phyloP scores from a whole-genome alignment of 2,113 vertebrate genomes.

The Chaenocephalus aceratus region DNA sequence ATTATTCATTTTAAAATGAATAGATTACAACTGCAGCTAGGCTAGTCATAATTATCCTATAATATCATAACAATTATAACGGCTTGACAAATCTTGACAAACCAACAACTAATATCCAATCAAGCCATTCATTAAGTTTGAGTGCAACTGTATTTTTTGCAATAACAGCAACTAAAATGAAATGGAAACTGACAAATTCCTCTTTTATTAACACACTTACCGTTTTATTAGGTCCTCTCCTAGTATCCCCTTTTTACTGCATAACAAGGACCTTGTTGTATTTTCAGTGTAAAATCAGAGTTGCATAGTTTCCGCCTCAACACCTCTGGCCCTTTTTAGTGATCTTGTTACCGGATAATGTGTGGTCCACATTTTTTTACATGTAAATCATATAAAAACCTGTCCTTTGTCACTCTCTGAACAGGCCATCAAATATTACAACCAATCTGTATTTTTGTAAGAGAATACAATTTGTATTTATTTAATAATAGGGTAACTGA shows the following conservation, averaged over 20 bases:
- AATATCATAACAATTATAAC: background rate
- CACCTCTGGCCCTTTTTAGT: conserved; percentile 16
- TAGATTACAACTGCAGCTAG: background rate
- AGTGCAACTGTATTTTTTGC: background rate
- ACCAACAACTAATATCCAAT: background rate
- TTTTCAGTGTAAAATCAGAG: background rate
- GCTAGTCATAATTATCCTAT: background rate
- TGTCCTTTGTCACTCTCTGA: background rate
- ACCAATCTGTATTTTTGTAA: background rate
- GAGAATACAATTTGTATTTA: background rate
- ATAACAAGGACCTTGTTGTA: background rate
- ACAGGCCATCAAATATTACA: background rate
- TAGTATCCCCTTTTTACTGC: background rate
- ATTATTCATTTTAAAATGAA: background rate
- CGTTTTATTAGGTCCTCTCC: background rate
- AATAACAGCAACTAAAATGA: background rate
- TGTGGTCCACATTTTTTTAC: conserved; percentile 1
- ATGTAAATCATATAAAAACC: background rate
- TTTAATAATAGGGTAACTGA: background rate
- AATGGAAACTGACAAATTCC: background rate
- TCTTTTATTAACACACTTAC: background rate
- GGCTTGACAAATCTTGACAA: too few relatives aligned
- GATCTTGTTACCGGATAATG: background rate
- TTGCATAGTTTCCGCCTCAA: background rate
- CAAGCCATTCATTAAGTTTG: too few relatives aligned